Conservation (phyloP, 2,888 invertebrate genomes). For the Athripsodes cinereus region DNA sequence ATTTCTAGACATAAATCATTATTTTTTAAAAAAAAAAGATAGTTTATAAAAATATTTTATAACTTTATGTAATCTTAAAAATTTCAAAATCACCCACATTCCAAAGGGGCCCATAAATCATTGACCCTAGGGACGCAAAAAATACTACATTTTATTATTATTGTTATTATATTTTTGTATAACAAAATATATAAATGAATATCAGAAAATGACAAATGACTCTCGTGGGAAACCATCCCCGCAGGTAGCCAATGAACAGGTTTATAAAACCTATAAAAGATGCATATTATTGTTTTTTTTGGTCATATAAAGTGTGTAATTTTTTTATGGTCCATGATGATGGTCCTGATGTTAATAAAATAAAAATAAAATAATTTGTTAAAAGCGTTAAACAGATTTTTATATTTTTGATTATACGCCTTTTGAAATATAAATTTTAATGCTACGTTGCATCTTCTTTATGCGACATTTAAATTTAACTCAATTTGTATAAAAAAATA, state of each 20-base stretch:
- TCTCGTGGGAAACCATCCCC: slow-evolving; percentile 22
- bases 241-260: slow-evolving; percentile 8
- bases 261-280: slow-evolving; percentile 1
- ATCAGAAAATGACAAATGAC: slow-evolving; percentile 22
- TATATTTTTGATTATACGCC: too few species aligned
- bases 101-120: not conserved
- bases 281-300: not conserved
- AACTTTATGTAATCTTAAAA: not conserved
- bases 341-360: too few species aligned
- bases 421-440: too few species aligned
- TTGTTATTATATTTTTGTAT: not conserved
- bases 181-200: not conserved
- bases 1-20: not conserved
- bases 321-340: too few species aligned
- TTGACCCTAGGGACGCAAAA: slow-evolving; percentile 1
- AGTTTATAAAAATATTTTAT: not conserved
- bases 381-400: too few species aligned
- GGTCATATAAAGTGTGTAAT: too few species aligned
- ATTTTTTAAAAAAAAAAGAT: not conserved
- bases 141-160: not conserved
- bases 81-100: not conserved
- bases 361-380: too few species aligned
- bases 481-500: too few species aligned
- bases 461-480: too few species aligned
- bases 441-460: too few species aligned